These are phyloP conservation scores for Cheilosia impressa DNA, from an alignment of 2,888 invertebrate genomes.

Conservation along the genomic window DNA sequence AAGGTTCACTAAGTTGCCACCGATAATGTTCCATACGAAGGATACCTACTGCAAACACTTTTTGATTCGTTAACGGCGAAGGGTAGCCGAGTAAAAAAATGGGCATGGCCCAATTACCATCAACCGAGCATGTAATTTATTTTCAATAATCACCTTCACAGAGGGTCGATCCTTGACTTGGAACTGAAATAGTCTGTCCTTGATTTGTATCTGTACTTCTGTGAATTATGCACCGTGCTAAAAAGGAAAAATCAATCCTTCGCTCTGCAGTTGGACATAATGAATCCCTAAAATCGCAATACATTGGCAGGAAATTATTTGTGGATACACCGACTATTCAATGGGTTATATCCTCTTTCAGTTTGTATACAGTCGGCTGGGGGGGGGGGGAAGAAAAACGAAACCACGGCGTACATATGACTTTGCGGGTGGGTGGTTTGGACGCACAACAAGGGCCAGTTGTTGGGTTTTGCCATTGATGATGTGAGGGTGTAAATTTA, in stretches of 20 bases:
- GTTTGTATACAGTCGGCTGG: conserved; percentile 8
- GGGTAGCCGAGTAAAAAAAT: not conserved
- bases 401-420: not conserved
- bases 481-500: conserved; percentile 52
- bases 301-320: conserved; percentile 60
- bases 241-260: conserved; percentile 46
- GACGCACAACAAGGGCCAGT: conserved; percentile 3
- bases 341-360: conserved; percentile 26
- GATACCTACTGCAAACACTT: conserved; percentile 1
- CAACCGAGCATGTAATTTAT: conserved; percentile 61
- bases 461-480: conserved; percentile 56
- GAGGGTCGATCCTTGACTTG: conserved; percentile 8
- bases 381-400: not conserved
- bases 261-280: conserved; percentile 37
- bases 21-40: conserved; percentile 11
- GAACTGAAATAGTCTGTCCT: conserved; percentile 28
- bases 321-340: conserved; percentile 30
- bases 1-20: conserved; percentile 46
- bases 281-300: conserved; percentile 61
- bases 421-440: conserved; percentile 4
- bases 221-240: conserved; percentile 4
- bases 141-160: conserved; percentile 44
- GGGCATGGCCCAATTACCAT: conserved; percentile 49
- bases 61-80: conserved; percentile 13
- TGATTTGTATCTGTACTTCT: conserved; percentile 7